Evolutionary conservation across 2,113 vertebrate species (phyloP).

Genomic region (Indri indri): DNA sequence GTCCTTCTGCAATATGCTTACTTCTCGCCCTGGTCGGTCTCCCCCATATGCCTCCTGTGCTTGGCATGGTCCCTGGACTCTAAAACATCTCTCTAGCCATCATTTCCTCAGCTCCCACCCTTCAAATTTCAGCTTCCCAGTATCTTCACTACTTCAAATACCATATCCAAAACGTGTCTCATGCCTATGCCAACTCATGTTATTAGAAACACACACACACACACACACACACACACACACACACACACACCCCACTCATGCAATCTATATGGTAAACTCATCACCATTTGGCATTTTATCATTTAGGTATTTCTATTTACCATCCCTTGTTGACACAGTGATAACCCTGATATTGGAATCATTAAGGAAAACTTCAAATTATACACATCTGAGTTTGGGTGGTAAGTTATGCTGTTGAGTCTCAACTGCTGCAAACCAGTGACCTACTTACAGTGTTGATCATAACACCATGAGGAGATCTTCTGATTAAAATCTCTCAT

Average conservation of each 20-base stretch:
- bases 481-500: not conserved
- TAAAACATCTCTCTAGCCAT: not conserved
- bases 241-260: not conserved
- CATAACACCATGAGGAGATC: not conserved
- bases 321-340: not conserved
- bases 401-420: not conserved
- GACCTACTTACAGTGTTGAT: not conserved
- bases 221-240: not conserved
- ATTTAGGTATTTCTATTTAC: not conserved
- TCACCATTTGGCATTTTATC: not conserved
- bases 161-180: not conserved
- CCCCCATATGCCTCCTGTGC: not conserved
- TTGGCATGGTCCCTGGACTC: not conserved
- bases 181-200: not conserved
- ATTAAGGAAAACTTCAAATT: not conserved
- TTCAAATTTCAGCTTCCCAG: not conserved
- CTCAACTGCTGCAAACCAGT: not conserved
- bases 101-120: not conserved
- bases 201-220: not conserved
- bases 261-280: not conserved
- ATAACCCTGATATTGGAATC: not conserved
- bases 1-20: too few species aligned
- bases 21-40: not conserved
- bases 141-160: not conserved
- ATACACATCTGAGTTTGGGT: not conserved